These are phyloP conservation scores for Malachius bipustulatus DNA, from an alignment of 2,888 invertebrate species.

Conservation along the genomic window DNA sequence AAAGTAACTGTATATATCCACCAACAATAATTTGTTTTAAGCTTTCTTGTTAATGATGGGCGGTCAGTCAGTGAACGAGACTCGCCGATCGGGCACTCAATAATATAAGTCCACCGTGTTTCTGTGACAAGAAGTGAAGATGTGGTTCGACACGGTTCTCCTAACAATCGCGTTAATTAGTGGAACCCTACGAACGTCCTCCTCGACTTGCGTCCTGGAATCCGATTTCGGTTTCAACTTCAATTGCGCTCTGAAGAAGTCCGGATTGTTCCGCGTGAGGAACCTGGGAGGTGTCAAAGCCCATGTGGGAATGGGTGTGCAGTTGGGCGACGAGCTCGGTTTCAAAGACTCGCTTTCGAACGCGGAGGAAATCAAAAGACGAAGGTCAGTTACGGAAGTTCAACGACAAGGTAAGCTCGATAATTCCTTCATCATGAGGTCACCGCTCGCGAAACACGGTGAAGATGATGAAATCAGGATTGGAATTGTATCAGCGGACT, in stretches of 20 bases:
- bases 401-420: conserved; percentile 16
- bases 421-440: conserved; percentile 1
- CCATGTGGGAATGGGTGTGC: conserved; percentile 82
- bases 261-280: conserved; percentile 78
- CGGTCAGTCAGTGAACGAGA: too few species aligned
- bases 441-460: background rate
- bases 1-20: background rate
- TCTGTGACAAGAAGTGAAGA: too few species aligned
- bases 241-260: conserved; percentile 88
- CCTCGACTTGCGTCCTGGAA: conserved; percentile 71
- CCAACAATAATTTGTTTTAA: conserved; percentile 1
- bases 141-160: too few species aligned
- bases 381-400: conserved; percentile 35
- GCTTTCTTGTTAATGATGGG: too few species aligned
- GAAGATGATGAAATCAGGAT: background rate
- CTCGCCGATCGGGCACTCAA: too few species aligned
- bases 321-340: conserved; percentile 75
- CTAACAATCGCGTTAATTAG: background rate
- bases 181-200: background rate
- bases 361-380: conserved; percentile 55
- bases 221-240: conserved; percentile 83
- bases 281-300: conserved; percentile 85
- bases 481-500: background rate
- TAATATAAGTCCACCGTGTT: too few species aligned
- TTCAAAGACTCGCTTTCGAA: conserved; percentile 74